phyloP scores from a whole-genome alignment of 2,797 vertebrate species.

The Pelobates cultripes region DNA sequence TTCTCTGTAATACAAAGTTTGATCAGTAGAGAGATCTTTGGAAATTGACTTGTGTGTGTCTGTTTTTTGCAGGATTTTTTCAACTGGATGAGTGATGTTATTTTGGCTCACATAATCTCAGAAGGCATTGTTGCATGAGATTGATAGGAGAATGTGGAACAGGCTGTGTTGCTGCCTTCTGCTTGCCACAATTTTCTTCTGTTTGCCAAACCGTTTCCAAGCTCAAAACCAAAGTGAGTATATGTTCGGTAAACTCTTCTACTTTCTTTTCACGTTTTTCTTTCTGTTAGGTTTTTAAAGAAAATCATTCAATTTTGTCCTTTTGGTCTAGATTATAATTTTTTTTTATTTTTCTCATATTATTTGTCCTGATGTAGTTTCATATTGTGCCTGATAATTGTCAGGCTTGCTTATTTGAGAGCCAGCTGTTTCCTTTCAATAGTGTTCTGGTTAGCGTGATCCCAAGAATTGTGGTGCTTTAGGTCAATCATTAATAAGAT shows the following conservation, averaged over 20 bases:
- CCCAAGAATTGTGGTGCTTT: not conserved
- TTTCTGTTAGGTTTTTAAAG: not conserved
- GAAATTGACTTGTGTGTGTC: not conserved
- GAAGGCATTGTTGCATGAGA: not conserved
- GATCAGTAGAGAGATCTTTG: too few relatives aligned
- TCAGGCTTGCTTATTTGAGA: too few relatives aligned
- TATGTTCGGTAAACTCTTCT: not conserved
- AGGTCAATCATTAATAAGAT: not conserved
- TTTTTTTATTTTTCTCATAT: too few relatives aligned
- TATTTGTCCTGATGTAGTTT: too few relatives aligned
- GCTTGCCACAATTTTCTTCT: constrained; percentile 4
- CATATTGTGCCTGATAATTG: too few relatives aligned
- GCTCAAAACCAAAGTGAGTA: constrained; percentile 27
- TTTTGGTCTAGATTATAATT: not conserved
- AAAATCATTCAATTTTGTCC: not conserved
- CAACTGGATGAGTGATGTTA: constrained; percentile 8
- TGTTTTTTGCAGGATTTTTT: constrained; percentile 7
- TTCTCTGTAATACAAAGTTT: too few relatives aligned
- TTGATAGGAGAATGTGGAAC: constrained; percentile 32
- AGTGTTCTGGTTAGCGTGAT: not conserved
- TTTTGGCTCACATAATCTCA: constrained; percentile 26
- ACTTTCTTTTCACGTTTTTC: not conserved
- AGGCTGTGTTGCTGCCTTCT: not conserved
- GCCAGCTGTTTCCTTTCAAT: constrained; percentile 1
- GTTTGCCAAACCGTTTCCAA: not conserved